These are phyloP conservation scores for Cerastoderma edule DNA, from an alignment of 2,888 invertebrate species.

Conservation along the genomic window DNA sequence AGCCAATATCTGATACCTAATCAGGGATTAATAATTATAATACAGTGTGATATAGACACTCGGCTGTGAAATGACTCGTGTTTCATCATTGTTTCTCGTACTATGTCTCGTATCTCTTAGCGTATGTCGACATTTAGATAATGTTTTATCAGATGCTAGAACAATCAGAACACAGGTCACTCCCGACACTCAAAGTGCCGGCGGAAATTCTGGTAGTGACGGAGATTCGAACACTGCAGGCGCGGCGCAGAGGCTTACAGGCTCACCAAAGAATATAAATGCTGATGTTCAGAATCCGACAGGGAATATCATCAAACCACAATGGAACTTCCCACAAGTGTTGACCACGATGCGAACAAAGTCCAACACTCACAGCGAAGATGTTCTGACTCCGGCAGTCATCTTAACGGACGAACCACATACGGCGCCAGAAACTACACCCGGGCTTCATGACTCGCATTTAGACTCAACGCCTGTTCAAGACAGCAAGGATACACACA, in stretches of 20 bases:
- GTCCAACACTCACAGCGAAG: too few species aligned
- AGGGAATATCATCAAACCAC: too few species aligned
- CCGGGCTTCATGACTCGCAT: neutral
- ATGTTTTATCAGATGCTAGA: slow-evolving; percentile 20
- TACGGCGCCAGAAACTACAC: neutral
- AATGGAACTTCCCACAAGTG: too few species aligned
- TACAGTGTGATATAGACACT: neutral
- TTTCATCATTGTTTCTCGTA: neutral
- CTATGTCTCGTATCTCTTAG: neutral
- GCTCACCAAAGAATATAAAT: too few species aligned
- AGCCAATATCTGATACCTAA: too few species aligned
- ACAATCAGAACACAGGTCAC: slow-evolving; percentile 2
- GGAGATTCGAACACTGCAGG: neutral
- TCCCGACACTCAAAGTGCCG: too few species aligned
- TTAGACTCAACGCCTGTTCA: neutral
- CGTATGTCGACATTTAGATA: slow-evolving; percentile 21
- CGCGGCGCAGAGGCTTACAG: too few species aligned
- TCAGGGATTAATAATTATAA: neutral
- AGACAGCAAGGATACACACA: neutral
- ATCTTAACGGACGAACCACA: slow-evolving; percentile 1
- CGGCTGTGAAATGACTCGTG: neutral
- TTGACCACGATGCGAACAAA: neutral
- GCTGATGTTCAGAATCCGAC: too few species aligned
- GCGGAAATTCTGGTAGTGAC: neutral
- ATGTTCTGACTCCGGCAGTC: too few species aligned